Evolutionary conservation across 2,888 invertebrate species (phyloP).

Genomic region (Camponotus fellah): DNA sequence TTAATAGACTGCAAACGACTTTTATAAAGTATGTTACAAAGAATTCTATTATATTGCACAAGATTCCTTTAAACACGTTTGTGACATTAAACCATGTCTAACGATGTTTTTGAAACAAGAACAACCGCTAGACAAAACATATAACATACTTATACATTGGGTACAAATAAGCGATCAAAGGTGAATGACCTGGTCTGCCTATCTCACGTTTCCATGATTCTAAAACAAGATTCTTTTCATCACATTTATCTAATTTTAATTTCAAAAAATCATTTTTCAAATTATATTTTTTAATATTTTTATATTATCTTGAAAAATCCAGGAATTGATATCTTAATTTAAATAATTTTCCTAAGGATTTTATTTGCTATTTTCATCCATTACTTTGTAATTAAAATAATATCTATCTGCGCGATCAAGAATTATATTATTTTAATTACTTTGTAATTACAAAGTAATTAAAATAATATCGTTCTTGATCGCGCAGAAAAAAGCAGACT

Average conservation of each 20-base stretch:
- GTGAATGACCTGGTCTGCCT: background rate
- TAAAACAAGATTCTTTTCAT: background rate
- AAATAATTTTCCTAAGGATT: background rate
- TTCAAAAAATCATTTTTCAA: background rate
- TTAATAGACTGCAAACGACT: background rate
- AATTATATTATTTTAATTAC: too few relatives aligned
- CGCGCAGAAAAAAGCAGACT: background rate
- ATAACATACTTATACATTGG: background rate
- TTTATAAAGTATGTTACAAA: conserved; percentile 12
- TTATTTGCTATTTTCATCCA: background rate
- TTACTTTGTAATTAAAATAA: background rate
- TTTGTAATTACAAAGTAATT: background rate
- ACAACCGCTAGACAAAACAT: conserved; percentile 38
- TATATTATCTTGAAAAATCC: background rate
- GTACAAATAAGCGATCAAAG: background rate
- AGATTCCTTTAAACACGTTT: conserved; percentile 22
- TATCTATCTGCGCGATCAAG: too few relatives aligned
- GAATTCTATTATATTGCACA: conserved; percentile 22
- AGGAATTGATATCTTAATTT: background rate
- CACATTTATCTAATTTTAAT: background rate
- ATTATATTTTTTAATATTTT: background rate
- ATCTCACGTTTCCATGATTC: background rate
- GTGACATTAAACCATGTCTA: background rate
- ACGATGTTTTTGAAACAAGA: conserved; percentile 26
- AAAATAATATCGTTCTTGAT: background rate